phyloP scores from a whole-genome alignment of 2,113 vertebrate species.

The Lepisosteus osseus region DNA sequence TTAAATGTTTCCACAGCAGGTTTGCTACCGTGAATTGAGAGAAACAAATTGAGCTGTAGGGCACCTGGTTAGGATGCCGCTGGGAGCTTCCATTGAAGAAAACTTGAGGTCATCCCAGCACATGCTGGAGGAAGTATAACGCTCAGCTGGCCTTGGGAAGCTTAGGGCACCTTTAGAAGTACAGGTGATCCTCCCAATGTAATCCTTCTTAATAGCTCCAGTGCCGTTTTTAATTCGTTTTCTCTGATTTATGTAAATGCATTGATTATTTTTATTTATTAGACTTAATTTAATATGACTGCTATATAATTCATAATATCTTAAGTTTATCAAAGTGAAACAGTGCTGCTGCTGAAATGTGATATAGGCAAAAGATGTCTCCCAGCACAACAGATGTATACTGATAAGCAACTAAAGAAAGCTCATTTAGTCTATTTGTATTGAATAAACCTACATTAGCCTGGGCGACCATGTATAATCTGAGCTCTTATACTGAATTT shows the following conservation, averaged over 20 bases:
- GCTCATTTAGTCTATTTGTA: slow-evolving; percentile 35
- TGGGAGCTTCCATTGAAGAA: too few species aligned
- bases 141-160: too few species aligned
- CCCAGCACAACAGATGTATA: slow-evolving; percentile 13
- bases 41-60: too few species aligned
- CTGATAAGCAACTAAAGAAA: slow-evolving; percentile 37
- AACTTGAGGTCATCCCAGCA: too few species aligned
- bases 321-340: slow-evolving; percentile 24
- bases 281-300: slow-evolving; percentile 29
- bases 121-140: too few species aligned
- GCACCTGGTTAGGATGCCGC: too few species aligned
- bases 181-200: too few species aligned
- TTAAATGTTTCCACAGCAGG: too few species aligned
- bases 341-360: slow-evolving; percentile 20
- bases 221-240: too few species aligned
- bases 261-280: background rate
- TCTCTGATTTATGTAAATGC: background rate
- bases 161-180: too few species aligned
- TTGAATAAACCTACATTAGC: slow-evolving; percentile 28
- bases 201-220: too few species aligned
- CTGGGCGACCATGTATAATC: slow-evolving; percentile 28
- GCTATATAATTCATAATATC: slow-evolving; percentile 39
- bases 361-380: slow-evolving; percentile 2
- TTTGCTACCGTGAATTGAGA: too few species aligned
- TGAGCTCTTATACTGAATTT: background rate